phyloP scores from a whole-genome alignment of 2,797 vertebrate species.

The Platyrinchus mystaceus region DNA sequence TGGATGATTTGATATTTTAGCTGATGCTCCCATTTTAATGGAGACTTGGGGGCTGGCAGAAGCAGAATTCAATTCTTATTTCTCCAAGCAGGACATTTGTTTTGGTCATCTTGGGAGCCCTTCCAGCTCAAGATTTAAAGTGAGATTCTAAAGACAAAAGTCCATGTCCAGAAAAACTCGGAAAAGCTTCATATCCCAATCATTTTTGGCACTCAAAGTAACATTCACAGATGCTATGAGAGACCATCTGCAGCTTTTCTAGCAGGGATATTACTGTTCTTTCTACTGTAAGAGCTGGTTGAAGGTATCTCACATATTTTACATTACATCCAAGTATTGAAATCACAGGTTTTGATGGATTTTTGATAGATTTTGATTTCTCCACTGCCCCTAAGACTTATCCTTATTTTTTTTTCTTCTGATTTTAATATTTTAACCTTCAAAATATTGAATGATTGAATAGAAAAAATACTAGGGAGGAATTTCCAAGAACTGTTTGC shows the following conservation, averaged over 20 bases:
- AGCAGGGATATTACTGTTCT: neutral
- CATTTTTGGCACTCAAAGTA: neutral
- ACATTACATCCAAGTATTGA: neutral
- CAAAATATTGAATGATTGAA: neutral
- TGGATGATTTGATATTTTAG: neutral
- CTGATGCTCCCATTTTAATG: neutral
- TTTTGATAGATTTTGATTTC: too few relatives aligned
- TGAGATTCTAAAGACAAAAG: neutral
- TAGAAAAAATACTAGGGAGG: neutral
- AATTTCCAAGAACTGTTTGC: neutral
- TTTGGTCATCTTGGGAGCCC: neutral
- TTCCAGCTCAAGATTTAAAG: neutral
- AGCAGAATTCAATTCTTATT: neutral
- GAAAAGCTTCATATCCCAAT: neutral
- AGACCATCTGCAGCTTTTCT: neutral
- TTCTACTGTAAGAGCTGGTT: neutral
- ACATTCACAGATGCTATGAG: neutral
- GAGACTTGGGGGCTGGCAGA: neutral
- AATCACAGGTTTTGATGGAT: neutral
- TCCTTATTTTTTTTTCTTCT: neutral
- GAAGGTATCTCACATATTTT: neutral
- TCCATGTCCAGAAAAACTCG: neutral
- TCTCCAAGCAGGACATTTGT: neutral
- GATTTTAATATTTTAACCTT: neutral
- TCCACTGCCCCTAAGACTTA: neutral